These are phyloP conservation scores for Leucopsar rothschildi DNA, from an alignment of 2,113 vertebrate genomes.

Conservation along the genomic window DNA sequence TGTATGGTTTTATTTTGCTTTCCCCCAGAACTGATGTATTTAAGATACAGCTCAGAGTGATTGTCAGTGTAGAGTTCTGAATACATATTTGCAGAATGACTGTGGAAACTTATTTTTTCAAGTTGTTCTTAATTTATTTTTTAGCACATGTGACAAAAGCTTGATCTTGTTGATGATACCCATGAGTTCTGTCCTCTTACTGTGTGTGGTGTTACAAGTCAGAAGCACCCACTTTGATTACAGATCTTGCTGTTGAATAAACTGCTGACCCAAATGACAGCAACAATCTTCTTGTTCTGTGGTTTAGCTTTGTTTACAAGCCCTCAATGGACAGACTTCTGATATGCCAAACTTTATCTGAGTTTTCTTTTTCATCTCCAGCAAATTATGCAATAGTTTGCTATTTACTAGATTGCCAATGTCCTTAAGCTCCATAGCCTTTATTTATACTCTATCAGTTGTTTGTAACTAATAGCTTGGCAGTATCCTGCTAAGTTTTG, in stretches of 20 bases:
- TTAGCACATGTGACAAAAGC: background rate
- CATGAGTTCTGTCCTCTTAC: background rate
- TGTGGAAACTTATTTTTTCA: background rate
- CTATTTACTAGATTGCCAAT: background rate
- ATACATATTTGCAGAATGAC: background rate
- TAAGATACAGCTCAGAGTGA: background rate
- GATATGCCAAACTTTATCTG: background rate
- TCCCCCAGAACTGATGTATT: background rate
- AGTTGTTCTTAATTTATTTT: background rate
- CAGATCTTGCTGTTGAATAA: background rate
- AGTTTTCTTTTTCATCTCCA: background rate
- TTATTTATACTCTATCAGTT: background rate
- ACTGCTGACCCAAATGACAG: background rate
- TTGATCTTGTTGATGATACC: background rate
- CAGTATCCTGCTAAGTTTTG: background rate
- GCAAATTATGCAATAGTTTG: background rate
- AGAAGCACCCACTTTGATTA: background rate
- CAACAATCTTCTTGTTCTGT: background rate
- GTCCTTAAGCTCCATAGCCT: background rate
- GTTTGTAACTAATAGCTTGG: background rate
- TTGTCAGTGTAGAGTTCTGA: background rate
- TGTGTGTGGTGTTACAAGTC: background rate
- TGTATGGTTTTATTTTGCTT: background rate
- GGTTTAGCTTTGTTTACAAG: background rate
- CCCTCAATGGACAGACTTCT: background rate